Conservation (phyloP, 2,797 vertebrate genomes). For the Echeneis naucrates region DNA sequence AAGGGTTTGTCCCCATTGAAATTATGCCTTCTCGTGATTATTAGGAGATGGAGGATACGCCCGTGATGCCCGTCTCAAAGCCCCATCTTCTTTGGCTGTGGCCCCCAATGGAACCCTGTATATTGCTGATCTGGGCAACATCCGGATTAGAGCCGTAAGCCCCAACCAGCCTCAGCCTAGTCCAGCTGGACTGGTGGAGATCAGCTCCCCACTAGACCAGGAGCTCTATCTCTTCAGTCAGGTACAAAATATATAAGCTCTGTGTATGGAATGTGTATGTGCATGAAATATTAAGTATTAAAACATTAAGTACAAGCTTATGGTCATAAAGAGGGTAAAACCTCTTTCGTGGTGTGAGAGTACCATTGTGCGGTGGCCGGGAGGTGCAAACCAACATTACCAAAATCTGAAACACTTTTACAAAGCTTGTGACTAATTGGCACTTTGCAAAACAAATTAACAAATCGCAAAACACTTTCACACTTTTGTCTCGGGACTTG, state of each 20-base stretch:
- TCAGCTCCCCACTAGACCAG: constrained; percentile 93
- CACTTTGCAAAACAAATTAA: too few species aligned
- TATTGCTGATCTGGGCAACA: constrained; percentile 93
- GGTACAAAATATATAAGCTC: constrained; percentile 51
- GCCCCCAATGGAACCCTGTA: constrained; percentile 93
- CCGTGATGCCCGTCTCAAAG: constrained; percentile 94
- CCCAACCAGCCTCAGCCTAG: constrained; percentile 90
- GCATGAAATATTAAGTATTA: constrained; percentile 2
- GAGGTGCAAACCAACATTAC: too few species aligned
- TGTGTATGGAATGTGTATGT: background rate
- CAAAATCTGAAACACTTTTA: too few species aligned
- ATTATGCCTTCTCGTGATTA: constrained; percentile 33
- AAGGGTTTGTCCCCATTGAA: constrained; percentile 36
- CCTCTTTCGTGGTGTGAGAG: background rate
- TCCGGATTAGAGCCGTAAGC: constrained; percentile 92
- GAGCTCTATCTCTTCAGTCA: constrained; percentile 94
- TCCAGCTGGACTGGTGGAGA: constrained; percentile 88
- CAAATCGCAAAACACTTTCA: too few species aligned
- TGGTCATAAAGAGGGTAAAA: background rate
- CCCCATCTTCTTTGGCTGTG: constrained; percentile 92
- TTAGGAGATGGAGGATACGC: constrained; percentile 95
- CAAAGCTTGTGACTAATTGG: too few species aligned
- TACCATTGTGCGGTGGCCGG: too few species aligned
- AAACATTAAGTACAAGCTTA: background rate
- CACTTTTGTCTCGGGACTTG: too few species aligned